Evolutionary conservation across 2,797 vertebrate genomes (phyloP).

Genomic region (Pseudochromis fuscus): DNA sequence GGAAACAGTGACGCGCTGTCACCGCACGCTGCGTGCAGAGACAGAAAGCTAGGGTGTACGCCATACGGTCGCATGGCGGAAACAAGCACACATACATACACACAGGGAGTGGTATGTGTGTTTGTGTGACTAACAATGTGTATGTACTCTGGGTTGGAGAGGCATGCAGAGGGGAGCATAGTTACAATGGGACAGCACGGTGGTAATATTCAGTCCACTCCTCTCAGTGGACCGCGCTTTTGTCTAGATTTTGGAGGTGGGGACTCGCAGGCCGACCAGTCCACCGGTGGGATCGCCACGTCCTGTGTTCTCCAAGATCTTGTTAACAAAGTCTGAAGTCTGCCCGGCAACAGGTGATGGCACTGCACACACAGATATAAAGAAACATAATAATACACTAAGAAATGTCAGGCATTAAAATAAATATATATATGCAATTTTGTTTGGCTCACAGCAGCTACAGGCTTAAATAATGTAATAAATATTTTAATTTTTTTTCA

Average conservation of each 20-base stretch:
- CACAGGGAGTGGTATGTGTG: conserved; percentile 76
- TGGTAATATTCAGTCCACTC: conserved; percentile 71
- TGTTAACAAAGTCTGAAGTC: conserved; percentile 99
- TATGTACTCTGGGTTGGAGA: conserved; percentile 75
- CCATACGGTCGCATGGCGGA: conserved; percentile 75
- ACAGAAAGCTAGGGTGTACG: conserved; percentile 77
- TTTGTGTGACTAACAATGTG: conserved; percentile 77
- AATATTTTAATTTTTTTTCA: too few relatives aligned
- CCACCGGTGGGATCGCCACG: conserved; percentile 97
- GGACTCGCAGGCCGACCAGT: conserved; percentile 95
- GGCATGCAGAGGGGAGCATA: conserved; percentile 80
- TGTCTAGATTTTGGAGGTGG: conserved; percentile 93
- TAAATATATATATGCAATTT: not conserved
- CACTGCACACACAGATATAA: conserved; percentile 78
- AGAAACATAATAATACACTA: conserved; percentile 6
- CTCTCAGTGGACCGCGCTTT: conserved; percentile 53
- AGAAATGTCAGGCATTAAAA: not conserved
- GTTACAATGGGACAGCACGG: conserved; percentile 78
- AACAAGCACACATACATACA: conserved; percentile 81
- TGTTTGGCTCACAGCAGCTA: not conserved
- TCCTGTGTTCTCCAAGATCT: conserved; percentile 97
- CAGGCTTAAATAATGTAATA: too few relatives aligned
- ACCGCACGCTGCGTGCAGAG: conserved; percentile 69
- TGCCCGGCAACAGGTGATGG: conserved; percentile 94
- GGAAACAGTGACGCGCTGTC: conserved; percentile 70